phyloP scores from a whole-genome alignment of 1,140 invertebrate genomes.

The Drosophila prosaltans region DNA sequence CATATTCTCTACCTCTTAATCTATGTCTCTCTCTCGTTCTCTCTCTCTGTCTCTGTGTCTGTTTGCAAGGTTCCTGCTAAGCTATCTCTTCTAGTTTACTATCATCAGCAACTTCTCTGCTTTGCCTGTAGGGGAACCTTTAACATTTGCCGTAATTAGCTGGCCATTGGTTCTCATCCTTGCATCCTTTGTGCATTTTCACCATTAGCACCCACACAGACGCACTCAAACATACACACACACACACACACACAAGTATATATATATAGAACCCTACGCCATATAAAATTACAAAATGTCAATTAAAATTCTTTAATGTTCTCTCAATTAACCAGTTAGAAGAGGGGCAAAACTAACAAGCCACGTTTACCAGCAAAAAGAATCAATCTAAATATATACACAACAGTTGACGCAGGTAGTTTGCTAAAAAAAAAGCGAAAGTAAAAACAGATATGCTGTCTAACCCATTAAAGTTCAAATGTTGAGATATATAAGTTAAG shows the following conservation, averaged over 20 bases:
- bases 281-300: conserved; percentile 7
- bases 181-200: conserved; percentile 26
- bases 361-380: too few relatives aligned
- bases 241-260: conserved; percentile 24
- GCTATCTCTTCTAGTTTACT: conserved; percentile 24
- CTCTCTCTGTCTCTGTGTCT: conserved; percentile 32
- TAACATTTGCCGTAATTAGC: conserved; percentile 54
- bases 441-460: too few relatives aligned
- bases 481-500: too few relatives aligned
- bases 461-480: too few relatives aligned
- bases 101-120: conserved; percentile 21
- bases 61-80: conserved; percentile 21
- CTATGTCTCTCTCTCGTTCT: conserved; percentile 13
- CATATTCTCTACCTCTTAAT: too few relatives aligned
- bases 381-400: too few relatives aligned
- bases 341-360: not conserved
- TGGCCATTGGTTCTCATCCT: conserved; percentile 26
- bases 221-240: not conserved
- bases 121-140: conserved; percentile 26
- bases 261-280: conserved; percentile 35
- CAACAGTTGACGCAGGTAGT: too few relatives aligned
- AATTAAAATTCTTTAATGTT: not conserved
- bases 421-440: too few relatives aligned
- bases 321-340: not conserved
- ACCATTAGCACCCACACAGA: not conserved